Evolutionary conservation across 2,797 vertebrate species (phyloP).

Genomic region (Sternotherus odoratus): DNA sequence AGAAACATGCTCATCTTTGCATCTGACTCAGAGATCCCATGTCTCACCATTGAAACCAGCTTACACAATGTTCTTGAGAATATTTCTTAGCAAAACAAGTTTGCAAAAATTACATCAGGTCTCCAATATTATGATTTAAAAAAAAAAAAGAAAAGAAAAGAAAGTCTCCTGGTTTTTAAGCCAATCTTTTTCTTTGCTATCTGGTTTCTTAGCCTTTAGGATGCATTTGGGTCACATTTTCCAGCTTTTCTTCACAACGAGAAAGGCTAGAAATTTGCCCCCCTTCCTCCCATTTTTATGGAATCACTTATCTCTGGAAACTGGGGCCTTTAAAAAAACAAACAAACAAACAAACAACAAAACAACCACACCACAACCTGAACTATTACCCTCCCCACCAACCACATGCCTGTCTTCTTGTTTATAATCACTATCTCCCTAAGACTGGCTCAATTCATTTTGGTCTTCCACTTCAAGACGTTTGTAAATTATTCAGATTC

Average conservation of each 20-base stretch:
- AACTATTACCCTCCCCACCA: background rate
- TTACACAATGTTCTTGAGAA: background rate
- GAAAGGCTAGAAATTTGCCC: background rate
- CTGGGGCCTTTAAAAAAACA: background rate
- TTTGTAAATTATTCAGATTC: background rate
- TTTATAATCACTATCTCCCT: background rate
- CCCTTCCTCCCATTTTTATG: background rate
- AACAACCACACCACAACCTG: too few species aligned
- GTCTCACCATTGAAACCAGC: background rate
- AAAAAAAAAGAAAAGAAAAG: too few species aligned
- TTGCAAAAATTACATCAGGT: background rate
- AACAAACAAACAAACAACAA: too few species aligned
- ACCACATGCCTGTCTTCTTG: background rate
- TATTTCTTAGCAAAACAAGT: background rate
- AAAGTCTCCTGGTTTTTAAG: too few species aligned
- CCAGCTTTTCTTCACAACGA: background rate
- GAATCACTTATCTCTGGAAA: background rate
- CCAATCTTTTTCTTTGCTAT: background rate
- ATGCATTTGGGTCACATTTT: background rate
- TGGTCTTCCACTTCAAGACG: background rate
- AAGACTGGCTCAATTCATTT: background rate
- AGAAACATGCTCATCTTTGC: background rate
- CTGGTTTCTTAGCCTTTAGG: background rate
- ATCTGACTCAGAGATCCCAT: background rate
- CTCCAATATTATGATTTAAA: background rate